Conservation (phyloP, 2,888 invertebrate species). For the Notocelia uddmanniana region DNA sequence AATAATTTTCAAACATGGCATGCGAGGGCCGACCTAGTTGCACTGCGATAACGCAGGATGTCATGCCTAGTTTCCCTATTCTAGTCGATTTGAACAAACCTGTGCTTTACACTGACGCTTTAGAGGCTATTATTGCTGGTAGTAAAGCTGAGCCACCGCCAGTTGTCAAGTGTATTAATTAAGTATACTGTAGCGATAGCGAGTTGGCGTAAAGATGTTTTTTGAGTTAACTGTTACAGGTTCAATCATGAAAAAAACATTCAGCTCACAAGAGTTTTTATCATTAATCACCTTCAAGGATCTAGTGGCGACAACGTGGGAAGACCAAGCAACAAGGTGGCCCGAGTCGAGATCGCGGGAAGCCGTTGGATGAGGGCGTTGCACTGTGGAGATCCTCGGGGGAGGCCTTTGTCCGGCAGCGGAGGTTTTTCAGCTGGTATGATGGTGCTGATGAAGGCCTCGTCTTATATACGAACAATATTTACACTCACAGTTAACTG, state of each 20-base stretch:
- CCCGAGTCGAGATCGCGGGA: too few relatives aligned
- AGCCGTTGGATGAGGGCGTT: too few relatives aligned
- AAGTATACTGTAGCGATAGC: constrained; percentile 18
- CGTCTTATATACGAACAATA: too few relatives aligned
- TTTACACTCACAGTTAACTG: neutral
- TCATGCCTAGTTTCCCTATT: constrained; percentile 71
- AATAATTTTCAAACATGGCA: constrained; percentile 78
- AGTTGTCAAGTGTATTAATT: constrained; percentile 31
- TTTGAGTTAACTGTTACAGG: constrained; percentile 17
- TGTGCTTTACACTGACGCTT: constrained; percentile 3
- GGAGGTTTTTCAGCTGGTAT: too few relatives aligned
- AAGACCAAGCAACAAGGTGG: too few relatives aligned
- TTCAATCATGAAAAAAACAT: neutral
- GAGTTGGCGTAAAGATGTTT: constrained; percentile 14
- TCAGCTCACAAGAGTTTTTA: neutral
- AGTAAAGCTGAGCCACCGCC: neutral
- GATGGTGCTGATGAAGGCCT: too few relatives aligned
- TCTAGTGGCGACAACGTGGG: too few relatives aligned
- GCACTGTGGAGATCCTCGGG: too few relatives aligned
- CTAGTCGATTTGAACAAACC: constrained; percentile 39
- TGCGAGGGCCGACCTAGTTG: constrained; percentile 75
- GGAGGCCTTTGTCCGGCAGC: too few relatives aligned
- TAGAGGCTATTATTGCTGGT: constrained; percentile 7
- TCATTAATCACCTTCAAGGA: too few relatives aligned
- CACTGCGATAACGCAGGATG: constrained; percentile 79